Evolutionary conservation across 2,888 invertebrate species (phyloP), one percentile per base, ranked within the genome.

Genomic region (Papilio gigon): DNA sequence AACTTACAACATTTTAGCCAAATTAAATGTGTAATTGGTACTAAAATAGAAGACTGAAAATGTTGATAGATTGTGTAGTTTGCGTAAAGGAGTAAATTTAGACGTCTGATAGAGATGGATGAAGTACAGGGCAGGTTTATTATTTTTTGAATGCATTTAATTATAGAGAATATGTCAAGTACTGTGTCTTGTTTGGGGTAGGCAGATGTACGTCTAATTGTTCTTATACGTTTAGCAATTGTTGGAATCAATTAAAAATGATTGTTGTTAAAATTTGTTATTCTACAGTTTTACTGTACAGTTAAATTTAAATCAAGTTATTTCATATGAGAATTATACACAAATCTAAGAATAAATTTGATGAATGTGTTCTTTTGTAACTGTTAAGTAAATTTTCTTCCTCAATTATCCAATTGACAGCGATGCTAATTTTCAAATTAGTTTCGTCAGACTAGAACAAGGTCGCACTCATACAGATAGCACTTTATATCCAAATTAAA

Each of bases 161-260:
- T n/a, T n/a, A n/a, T n/a, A n/a, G n/a, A n/a, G n/a, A n/a, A n/a
- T n/a, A n/a, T n/a, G n/a, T n/a, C n/a, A n/a, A n/a, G n/a, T n/a
- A n/a, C n/a, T n/a, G n/a, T n/a, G n/a, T n/a, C n/a, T n/a, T n/a
- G 61, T 78, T n/a, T 78, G 75, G 75, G 82, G 79, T 1, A 47
- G 70, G 47, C 67, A 74, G 25, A 75, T 77, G 73, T 40, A 71
- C 12, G 25, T 35, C 6, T 74, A 76, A 58, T 65, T 80, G 17
- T 79, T 73, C 37, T 77, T 76, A 0, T 67, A 75, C 37, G 70
- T 82, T 71, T 71, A 76, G 27, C 65, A 77, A 25, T 65, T 78
- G 9, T 72, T 81, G 37, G 40, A 75, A 27, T 70, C 69, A 60
- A 75, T 73, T 47, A 64, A 63, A 63, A 53, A 22, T 0, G n/a